phyloP scores from a whole-genome alignment of 2,888 invertebrate species.

The Troides aeacus region DNA sequence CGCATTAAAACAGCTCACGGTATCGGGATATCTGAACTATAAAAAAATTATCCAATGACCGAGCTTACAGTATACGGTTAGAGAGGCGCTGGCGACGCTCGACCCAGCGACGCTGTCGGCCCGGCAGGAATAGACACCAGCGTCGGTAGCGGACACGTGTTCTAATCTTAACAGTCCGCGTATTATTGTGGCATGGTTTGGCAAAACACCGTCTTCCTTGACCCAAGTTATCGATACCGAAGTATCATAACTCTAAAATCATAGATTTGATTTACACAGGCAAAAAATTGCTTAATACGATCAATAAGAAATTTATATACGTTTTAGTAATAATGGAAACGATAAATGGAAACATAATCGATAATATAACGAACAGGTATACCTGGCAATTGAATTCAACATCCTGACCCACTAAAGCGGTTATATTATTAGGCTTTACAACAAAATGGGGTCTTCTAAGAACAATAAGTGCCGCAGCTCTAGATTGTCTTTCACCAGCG shows the following conservation, averaged over 20 bases:
- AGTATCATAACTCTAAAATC: slow-evolving; percentile 69
- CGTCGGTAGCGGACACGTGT: slow-evolving; percentile 90
- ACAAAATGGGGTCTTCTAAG: slow-evolving; percentile 92
- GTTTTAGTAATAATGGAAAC: too few relatives aligned
- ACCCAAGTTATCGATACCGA: slow-evolving; percentile 75
- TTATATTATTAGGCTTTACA: slow-evolving; percentile 91
- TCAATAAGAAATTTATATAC: not conserved
- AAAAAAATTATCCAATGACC: slow-evolving; percentile 56
- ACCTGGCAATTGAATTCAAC: slow-evolving; percentile 91
- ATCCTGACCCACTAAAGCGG: slow-evolving; percentile 89
- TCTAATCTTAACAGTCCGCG: slow-evolving; percentile 85
- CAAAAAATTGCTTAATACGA: not conserved
- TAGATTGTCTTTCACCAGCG: slow-evolving; percentile 91
- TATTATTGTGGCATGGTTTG: slow-evolving; percentile 64
- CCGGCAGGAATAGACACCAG: slow-evolving; percentile 94
- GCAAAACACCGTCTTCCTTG: slow-evolving; percentile 70
- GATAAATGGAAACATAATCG: too few relatives aligned
- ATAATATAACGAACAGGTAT: not conserved
- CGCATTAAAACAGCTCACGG: slow-evolving; percentile 65
- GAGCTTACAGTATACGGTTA: slow-evolving; percentile 94
- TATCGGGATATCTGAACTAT: slow-evolving; percentile 66
- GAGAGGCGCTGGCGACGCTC: slow-evolving; percentile 91
- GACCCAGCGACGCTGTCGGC: slow-evolving; percentile 94
- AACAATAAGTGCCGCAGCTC: slow-evolving; percentile 89
- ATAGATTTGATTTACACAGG: not conserved